Evolutionary conservation across 2,888 invertebrate species (phyloP).

Genomic region (Zaprionus obscuricornis): DNA sequence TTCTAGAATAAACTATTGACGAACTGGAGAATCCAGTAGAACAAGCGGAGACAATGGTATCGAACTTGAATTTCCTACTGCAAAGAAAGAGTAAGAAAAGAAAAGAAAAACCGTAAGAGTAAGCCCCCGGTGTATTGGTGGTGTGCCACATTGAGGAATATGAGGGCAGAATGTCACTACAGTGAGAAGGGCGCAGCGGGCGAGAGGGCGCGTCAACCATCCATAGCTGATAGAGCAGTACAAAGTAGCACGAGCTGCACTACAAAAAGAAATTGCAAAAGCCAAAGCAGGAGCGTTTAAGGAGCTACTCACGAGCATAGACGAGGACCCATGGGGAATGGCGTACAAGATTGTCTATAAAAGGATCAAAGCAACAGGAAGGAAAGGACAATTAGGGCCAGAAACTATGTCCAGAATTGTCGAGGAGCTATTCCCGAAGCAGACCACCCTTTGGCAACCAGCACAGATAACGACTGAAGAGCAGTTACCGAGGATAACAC

Average conservation of each 20-base stretch:
- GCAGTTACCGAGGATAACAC: no score
- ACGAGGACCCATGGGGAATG: no score
- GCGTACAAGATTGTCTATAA: no score
- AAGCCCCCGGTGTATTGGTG: not conserved
- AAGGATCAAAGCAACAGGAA: no score
- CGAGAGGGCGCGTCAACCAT: not conserved
- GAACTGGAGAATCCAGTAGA: not conserved
- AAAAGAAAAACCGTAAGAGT: not conserved
- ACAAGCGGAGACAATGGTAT: not conserved
- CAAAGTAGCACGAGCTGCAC: not conserved
- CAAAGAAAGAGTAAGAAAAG: no score
- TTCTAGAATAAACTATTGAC: not conserved
- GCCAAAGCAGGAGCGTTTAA: not conserved
- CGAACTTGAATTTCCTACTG: not conserved
- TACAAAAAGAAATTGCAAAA: not conserved
- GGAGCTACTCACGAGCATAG: no score
- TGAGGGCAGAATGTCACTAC: not conserved
- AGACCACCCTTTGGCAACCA: no score
- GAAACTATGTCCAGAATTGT: no score
- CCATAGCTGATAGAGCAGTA: not conserved
- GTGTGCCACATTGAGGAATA: not conserved
- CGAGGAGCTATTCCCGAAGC: no score
- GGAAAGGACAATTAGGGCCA: no score
- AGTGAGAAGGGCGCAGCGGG: no score
- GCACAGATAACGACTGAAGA: no score